Evolutionary conservation across 2,888 invertebrate genomes (phyloP).

Genomic region (Monochamus alternatus): DNA sequence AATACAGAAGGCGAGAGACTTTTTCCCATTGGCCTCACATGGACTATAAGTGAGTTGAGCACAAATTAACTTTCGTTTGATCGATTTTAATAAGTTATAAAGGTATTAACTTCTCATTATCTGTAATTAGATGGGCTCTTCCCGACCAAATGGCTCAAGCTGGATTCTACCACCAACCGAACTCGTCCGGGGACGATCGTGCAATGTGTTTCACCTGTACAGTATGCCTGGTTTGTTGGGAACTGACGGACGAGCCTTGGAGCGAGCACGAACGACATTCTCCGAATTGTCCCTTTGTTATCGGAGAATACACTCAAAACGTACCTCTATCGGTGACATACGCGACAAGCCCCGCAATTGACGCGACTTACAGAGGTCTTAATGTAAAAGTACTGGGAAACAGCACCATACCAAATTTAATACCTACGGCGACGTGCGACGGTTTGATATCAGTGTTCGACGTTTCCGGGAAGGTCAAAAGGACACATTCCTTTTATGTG

Average conservation of each 20-base stretch:
- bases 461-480: slow-evolving; percentile 84
- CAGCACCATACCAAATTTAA: slow-evolving; percentile 69
- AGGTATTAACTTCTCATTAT: not conserved
- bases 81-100: too few species aligned
- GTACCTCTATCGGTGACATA: slow-evolving; percentile 91
- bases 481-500: slow-evolving; percentile 76
- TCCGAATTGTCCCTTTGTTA: slow-evolving; percentile 93
- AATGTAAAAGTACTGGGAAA: slow-evolving; percentile 60
- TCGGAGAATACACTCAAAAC: slow-evolving; percentile 96
- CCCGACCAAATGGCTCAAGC: slow-evolving; percentile 98
- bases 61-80: not conserved
- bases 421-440: slow-evolving; percentile 75
- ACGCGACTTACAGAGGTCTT: slow-evolving; percentile 65
- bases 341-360: slow-evolving; percentile 84
- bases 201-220: slow-evolving; percentile 97
- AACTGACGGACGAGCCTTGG: slow-evolving; percentile 97
- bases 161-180: slow-evolving; percentile 96
- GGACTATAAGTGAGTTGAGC: slow-evolving; percentile 88
- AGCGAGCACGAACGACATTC: slow-evolving; percentile 97
- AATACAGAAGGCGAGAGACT: slow-evolving; percentile 91
- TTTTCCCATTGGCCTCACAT: slow-evolving; percentile 97
- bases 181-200: slow-evolving; percentile 90
- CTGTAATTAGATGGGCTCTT: slow-evolving; percentile 85
- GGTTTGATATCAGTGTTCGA: slow-evolving; percentile 88
- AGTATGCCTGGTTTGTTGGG: slow-evolving; percentile 97